Percentiles rank a stretch among this genome's conserved stretches.
Evolutionary conservation across 2,113 vertebrate genomes (phyloP).

Genomic region (Electrona antarctica): DNA sequence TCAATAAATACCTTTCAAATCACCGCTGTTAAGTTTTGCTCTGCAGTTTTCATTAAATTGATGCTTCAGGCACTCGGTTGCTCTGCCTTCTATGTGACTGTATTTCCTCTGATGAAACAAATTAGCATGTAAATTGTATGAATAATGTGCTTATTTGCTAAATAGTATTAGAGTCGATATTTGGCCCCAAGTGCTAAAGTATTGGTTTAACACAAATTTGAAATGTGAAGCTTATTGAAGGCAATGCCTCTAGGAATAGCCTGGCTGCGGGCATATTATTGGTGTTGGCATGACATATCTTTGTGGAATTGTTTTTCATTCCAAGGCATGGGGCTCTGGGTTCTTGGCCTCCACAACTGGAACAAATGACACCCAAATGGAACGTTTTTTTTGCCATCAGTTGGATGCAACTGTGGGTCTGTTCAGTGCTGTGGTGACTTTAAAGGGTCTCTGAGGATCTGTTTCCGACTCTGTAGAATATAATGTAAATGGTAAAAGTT

Average conservation of each 20-base stretch:
- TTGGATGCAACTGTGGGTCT: constrained; percentile 21
- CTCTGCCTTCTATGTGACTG: constrained; percentile 12
- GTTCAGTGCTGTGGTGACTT: constrained; percentile 22
- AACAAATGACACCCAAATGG: constrained; percentile 55
- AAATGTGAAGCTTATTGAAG: constrained; percentile 28
- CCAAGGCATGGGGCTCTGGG: constrained; percentile 12
- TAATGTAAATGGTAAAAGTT: constrained; percentile 7
- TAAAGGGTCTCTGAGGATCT: constrained; percentile 30
- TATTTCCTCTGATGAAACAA: constrained; percentile 36
- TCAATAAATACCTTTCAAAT: constrained; percentile 28
- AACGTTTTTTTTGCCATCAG: constrained; percentile 18
- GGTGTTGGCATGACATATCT: constrained; percentile 42
- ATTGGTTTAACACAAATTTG: constrained; percentile 45
- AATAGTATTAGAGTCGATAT: constrained; percentile 43
- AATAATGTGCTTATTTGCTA: constrained; percentile 57
- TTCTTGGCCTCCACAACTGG: constrained; percentile 54
- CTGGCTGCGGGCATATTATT: constrained; percentile 23
- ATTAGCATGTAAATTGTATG: constrained; percentile 59
- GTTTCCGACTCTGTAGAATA: constrained; percentile 1
- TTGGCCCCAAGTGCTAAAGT: constrained; percentile 16
- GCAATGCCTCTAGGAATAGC: neutral
- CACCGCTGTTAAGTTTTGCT: constrained; percentile 20
- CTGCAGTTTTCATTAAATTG: constrained; percentile 36
- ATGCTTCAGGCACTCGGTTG: constrained; percentile 4
- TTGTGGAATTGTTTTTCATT: constrained; percentile 49